These are phyloP conservation scores for Hemiscyllium ocellatum DNA, from an alignment of 2,113 vertebrate genomes.

Conservation along the genomic window DNA sequence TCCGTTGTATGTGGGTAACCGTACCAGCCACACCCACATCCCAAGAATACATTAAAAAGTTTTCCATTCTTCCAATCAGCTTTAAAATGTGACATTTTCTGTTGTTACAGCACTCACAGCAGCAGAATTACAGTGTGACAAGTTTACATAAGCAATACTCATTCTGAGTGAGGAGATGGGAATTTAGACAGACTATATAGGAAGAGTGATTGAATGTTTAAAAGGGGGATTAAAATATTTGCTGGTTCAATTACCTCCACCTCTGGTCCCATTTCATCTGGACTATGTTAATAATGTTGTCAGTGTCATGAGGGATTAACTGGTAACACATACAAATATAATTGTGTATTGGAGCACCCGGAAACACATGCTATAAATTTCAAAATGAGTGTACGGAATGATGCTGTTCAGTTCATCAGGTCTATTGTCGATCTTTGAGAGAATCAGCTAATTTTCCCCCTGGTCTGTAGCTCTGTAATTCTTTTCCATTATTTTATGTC, in stretches of 20 bases:
- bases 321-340: not conserved
- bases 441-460: no score
- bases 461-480: no score
- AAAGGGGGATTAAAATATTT: not conserved
- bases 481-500: no score
- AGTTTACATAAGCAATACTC: not conserved
- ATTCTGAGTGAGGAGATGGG: not conserved
- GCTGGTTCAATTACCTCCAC: not conserved
- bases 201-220: not conserved
- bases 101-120: not conserved
- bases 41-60: not conserved
- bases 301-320: not conserved
- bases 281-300: not conserved
- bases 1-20: not conserved
- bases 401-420: no score
- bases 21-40: not conserved
- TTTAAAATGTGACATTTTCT: not conserved
- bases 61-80: not conserved
- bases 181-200: not conserved
- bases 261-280: not conserved
- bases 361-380: not conserved
- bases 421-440: no score
- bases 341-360: not conserved
- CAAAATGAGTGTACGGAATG: not conserved
- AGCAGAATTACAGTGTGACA: not conserved